Base-by-base conservation (phyloP, 2,797 vertebrate species). In the Schizothorax lantsangensis region DNA sequence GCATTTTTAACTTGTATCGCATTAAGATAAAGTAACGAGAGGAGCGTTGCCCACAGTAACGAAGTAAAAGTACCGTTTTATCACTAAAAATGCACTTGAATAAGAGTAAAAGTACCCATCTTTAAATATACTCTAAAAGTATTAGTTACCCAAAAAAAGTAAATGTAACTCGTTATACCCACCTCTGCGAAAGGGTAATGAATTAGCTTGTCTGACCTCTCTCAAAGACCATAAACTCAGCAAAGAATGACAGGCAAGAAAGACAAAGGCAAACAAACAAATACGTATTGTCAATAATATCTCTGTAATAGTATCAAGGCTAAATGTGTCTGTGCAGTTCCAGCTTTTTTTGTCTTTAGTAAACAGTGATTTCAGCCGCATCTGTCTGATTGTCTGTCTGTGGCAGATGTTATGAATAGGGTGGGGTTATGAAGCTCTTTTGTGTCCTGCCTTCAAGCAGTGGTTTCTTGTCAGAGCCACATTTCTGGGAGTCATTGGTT, bases 161-260 rank as follows among this genome's bases (percentile, higher is more conserved):
- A 30, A 30, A 30, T 30, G 30, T 30, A 30, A 30, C 30, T 30
- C 30, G 30, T 30, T 30, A 30, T 30, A 30, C 30, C 30, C 30
- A 30, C 30, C 30, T 30, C 30, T 30, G 30, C 10, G 7, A 64
- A 81, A 66, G 30, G 43, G 84, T 88, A 87, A 84, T 86, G 52
- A 87, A 84, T 81, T 68, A 81, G 75, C n/a, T 62, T 64, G 21
- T 38, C 66, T 88, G 71, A 84, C 71, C 75, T 57, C 11, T 75
- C 69, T 52, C 49, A 83, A 83, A 40, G 45, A 83, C 26, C 77
- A 19, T 86, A 81, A 47, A 88, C 64, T 88, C 83, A 85, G 69
- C 80, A 85, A 87, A 87, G 11, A 23, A 43, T n/a, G 52, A 79
- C 15, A 62, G 8, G 26, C 23, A 49, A 74, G 38, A 73, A 49